Evolutionary conservation across 2,888 invertebrate species (phyloP).

Genomic region (Matsumyia berberina): DNA sequence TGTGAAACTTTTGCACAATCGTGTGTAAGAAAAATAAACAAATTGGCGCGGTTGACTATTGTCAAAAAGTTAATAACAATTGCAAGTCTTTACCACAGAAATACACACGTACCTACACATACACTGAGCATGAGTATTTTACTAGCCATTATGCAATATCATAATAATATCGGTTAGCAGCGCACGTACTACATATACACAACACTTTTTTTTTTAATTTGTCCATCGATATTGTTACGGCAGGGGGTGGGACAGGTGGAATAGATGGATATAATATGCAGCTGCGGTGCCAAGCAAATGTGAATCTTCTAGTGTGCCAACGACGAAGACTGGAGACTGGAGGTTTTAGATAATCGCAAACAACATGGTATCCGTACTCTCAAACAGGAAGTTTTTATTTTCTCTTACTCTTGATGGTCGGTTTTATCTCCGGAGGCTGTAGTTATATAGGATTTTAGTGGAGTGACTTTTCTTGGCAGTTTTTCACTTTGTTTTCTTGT

Average conservation of each 20-base stretch:
- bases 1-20: constrained; percentile 35
- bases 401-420: constrained; percentile 17
- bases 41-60: constrained; percentile 9
- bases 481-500: constrained; percentile 15
- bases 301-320: constrained; percentile 27
- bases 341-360: constrained; percentile 65
- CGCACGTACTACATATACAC: constrained; percentile 81
- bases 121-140: constrained; percentile 10
- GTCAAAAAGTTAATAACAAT: constrained; percentile 37
- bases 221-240: constrained; percentile 12
- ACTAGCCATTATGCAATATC: constrained; percentile 48
- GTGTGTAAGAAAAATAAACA: too few relatives aligned
- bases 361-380: constrained; percentile 47
- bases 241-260: neutral
- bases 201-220: constrained; percentile 21
- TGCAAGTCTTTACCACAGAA: constrained; percentile 21
- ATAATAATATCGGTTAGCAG: constrained; percentile 81
- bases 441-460: constrained; percentile 8
- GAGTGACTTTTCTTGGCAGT: neutral
- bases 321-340: constrained; percentile 11
- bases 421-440: constrained; percentile 29
- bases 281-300: constrained; percentile 56
- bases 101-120: neutral
- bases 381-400: constrained; percentile 65
- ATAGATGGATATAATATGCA: constrained; percentile 33